Conservation (phyloP, 2,888 invertebrate species). For the Epinotia ramella region DNA sequence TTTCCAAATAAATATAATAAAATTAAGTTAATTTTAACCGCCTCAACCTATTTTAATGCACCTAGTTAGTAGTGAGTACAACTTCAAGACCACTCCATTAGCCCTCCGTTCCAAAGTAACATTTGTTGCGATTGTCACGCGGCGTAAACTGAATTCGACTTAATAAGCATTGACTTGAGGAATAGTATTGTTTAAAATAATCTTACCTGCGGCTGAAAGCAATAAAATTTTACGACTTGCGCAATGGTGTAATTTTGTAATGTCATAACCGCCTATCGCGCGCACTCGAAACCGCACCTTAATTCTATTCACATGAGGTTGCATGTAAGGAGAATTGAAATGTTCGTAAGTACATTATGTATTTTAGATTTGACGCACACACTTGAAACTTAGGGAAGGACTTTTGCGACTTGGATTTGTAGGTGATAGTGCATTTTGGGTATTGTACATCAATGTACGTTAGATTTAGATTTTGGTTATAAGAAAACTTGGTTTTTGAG, state of each 20-base stretch:
- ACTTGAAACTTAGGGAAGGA: too few relatives aligned
- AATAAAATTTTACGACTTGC: conserved; percentile 5
- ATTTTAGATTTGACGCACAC: too few relatives aligned
- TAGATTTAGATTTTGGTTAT: too few relatives aligned
- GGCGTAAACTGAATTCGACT: not conserved
- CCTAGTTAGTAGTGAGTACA: not conserved
- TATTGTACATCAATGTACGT: too few relatives aligned
- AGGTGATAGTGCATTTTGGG: too few relatives aligned
- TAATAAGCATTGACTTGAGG: not conserved
- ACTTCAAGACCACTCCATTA: not conserved
- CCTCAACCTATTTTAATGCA: conserved; percentile 5
- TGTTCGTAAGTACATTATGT: too few relatives aligned
- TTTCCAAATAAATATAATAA: too few relatives aligned
- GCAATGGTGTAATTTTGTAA: conserved; percentile 2
- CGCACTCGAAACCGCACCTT: too few relatives aligned
- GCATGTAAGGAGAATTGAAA: too few relatives aligned
- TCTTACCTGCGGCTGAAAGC: not conserved
- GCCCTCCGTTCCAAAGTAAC: not conserved
- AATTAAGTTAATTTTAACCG: not conserved
- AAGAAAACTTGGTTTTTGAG: too few relatives aligned
- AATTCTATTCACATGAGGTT: too few relatives aligned
- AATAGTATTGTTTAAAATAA: not conserved
- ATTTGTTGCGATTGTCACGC: not conserved
- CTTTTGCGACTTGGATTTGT: too few relatives aligned
- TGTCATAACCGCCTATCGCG: not conserved